phyloP scores from a whole-genome alignment of 2,888 invertebrate genomes.

The Subacronicta megacephala region DNA sequence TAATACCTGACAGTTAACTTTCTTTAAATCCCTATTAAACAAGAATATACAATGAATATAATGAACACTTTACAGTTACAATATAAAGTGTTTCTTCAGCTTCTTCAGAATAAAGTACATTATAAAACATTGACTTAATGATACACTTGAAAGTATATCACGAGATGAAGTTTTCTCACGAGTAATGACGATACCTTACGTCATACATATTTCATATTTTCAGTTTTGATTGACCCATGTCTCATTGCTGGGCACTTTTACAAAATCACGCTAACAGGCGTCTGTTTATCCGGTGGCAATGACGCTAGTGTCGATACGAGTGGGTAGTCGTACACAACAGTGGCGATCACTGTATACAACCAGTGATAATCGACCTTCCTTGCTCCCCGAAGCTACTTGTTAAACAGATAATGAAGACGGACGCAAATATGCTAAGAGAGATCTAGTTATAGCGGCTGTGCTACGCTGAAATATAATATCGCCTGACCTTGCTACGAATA shows the following conservation, averaged over 20 bases:
- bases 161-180: conserved; percentile 7
- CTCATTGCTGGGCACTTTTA: conserved; percentile 26
- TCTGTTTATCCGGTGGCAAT: conserved; percentile 70
- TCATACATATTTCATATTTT: conserved; percentile 26
- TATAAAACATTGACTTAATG: no score
- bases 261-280: conserved; percentile 52
- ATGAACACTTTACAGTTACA: no score
- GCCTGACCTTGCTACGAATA: conserved; percentile 87
- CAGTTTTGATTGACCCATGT: conserved; percentile 24
- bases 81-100: no score
- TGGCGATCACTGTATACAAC: conserved; percentile 67
- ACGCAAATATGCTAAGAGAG: conserved; percentile 43
- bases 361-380: conserved; percentile 65
- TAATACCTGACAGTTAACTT: no score
- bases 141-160: background rate
- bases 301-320: conserved; percentile 77
- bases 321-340: conserved; percentile 72
- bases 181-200: conserved; percentile 19
- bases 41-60: no score
- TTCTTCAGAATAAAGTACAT: no score
- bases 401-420: conserved; percentile 40
- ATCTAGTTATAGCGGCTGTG: conserved; percentile 63
- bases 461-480: conserved; percentile 85
- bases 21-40: no score
- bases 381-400: conserved; percentile 47